phyloP scores from a whole-genome alignment of 2,113 vertebrate genomes.

The Phylloscopus whistleri region DNA sequence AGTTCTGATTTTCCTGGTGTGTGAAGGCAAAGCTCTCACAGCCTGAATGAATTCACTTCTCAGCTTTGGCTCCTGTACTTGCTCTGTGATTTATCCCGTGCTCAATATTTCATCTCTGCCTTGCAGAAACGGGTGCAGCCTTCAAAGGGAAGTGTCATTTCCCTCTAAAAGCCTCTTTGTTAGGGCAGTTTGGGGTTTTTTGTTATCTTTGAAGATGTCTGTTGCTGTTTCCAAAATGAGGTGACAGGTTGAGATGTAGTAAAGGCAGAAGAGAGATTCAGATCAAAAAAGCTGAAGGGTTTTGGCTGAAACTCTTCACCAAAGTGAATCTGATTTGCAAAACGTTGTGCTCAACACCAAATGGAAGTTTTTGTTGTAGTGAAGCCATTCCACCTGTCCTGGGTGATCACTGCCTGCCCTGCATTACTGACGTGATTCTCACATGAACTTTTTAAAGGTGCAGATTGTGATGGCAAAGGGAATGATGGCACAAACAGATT shows the following conservation, averaged over 20 bases:
- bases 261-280: not conserved
- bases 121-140: not conserved
- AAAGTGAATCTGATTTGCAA: not conserved
- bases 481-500: not conserved
- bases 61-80: accelerated
- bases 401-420: not conserved
- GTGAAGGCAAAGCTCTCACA: not conserved
- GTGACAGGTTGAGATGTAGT: not conserved
- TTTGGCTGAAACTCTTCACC: not conserved
- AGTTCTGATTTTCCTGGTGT: not conserved
- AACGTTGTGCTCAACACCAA: not conserved
- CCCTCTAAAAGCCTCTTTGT: not conserved
- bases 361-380: not conserved
- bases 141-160: not conserved
- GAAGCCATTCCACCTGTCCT: not conserved
- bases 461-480: not conserved
- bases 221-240: not conserved
- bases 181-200: too few species aligned
- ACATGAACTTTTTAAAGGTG: not conserved
- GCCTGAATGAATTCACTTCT: not conserved
- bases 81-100: not conserved
- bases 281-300: not conserved
- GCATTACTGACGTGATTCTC: not conserved
- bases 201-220: not conserved
- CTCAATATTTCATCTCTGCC: not conserved